phyloP scores from a whole-genome alignment of 1,140 invertebrate genomes.

The Drosophila lowei region DNA sequence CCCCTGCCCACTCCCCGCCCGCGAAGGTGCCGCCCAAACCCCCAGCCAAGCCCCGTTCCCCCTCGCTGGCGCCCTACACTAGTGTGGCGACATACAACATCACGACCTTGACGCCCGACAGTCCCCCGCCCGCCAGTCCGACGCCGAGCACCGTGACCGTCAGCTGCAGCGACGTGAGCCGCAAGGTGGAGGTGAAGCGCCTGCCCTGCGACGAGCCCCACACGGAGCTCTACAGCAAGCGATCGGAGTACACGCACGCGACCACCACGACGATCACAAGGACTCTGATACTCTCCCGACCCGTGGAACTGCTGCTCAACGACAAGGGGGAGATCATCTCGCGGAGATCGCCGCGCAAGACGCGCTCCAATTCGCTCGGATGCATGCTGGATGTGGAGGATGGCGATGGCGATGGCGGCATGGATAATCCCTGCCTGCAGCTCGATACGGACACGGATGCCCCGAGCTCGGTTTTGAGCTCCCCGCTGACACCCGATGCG shows the following conservation, averaged over 20 bases:
- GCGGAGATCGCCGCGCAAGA: conserved; percentile 48
- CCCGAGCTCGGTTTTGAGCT: conserved; percentile 41
- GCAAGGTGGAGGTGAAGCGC: conserved; percentile 52
- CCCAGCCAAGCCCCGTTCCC: conserved; percentile 44
- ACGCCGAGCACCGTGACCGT: conserved; percentile 59
- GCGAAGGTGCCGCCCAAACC: conserved; percentile 14
- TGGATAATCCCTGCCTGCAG: conserved; percentile 39
- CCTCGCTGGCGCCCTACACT: conserved; percentile 61
- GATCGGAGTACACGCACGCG: conserved; percentile 55
- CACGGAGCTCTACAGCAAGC: conserved; percentile 42
- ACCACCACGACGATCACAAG: conserved; percentile 69
- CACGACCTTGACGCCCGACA: conserved; percentile 44
- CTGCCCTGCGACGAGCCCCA: conserved; percentile 48
- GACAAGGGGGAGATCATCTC: conserved; percentile 70
- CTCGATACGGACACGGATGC: conserved; percentile 33
- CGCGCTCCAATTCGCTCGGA: conserved; percentile 73
- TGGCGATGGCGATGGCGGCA: conserved; percentile 6
- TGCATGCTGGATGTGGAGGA: conserved; percentile 65
- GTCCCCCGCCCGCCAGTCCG: conserved; percentile 54
- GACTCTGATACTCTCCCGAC: conserved; percentile 66
- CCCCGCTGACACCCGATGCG: conserved; percentile 52
- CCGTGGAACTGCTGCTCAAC: conserved; percentile 72
- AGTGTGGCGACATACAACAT: conserved; percentile 65
- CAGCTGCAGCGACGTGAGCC: conserved; percentile 46
- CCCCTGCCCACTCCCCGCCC: conserved; percentile 2